Evolutionary conservation across 2,888 invertebrate species (phyloP).

Genomic region (Entomobrya multifasciata): DNA sequence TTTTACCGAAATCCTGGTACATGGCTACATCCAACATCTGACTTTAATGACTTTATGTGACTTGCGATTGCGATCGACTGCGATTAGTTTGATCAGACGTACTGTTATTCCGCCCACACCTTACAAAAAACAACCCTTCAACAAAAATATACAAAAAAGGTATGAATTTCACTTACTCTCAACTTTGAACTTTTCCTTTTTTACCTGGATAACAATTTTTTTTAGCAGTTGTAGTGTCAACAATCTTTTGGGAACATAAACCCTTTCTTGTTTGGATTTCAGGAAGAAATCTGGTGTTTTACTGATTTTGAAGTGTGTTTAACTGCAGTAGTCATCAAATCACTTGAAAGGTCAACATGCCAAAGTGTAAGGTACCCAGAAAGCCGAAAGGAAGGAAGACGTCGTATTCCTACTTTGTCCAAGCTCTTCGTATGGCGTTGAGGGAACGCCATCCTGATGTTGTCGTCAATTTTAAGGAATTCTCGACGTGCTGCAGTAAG

Average conservation of each 20-base stretch:
- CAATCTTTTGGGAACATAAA: background rate
- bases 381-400: slow-evolving; percentile 97
- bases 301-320: background rate
- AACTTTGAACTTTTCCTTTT: too few species aligned
- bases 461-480: slow-evolving; percentile 87
- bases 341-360: slow-evolving; percentile 64
- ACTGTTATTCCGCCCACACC: too few species aligned
- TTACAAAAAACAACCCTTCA: too few species aligned
- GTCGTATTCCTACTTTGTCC: slow-evolving; percentile 98
- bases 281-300: slow-evolving; percentile 33
- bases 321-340: background rate
- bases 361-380: slow-evolving; percentile 85
- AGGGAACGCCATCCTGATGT: slow-evolving; percentile 99
- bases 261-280: background rate
- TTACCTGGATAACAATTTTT: too few species aligned
- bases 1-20: too few species aligned
- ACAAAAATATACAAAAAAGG: too few species aligned
- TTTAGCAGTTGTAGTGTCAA: too few species aligned
- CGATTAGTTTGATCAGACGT: too few species aligned
- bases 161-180: too few species aligned
- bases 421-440: slow-evolving; percentile 99
- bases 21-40: too few species aligned
- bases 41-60: too few species aligned
- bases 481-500: slow-evolving; percentile 61
- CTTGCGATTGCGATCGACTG: too few species aligned